These are phyloP conservation scores for Tenthredo distinguenda DNA, from an alignment of 2,888 invertebrate genomes.

Conservation along the genomic window DNA sequence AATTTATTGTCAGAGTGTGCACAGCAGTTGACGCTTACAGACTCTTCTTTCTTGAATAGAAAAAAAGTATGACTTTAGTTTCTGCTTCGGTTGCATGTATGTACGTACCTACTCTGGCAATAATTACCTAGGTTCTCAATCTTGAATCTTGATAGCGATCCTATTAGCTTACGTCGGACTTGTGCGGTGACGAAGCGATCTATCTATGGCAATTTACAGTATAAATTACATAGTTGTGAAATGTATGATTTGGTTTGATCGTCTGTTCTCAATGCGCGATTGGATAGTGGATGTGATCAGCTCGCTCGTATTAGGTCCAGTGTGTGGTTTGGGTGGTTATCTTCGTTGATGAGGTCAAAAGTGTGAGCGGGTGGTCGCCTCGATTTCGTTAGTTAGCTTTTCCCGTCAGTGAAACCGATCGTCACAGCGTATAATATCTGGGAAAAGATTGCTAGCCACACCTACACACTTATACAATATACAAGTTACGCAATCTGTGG, in stretches of 20 bases:
- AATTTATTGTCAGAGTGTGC: neutral
- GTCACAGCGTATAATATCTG: too few relatives aligned
- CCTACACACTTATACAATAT: neutral
- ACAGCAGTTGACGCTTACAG: neutral
- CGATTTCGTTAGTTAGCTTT: too few relatives aligned
- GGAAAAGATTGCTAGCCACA: too few relatives aligned
- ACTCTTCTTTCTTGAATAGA: neutral
- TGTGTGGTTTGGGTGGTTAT: too few relatives aligned
- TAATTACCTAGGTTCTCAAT: neutral
- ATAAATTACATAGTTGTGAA: neutral
- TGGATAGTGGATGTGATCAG: too few relatives aligned
- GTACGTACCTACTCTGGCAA: neutral
- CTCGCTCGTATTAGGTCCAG: too few relatives aligned
- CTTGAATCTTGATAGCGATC: neutral
- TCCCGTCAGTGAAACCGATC: too few relatives aligned
- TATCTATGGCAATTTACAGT: neutral
- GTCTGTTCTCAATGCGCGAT: too few relatives aligned
- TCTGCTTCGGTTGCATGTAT: neutral
- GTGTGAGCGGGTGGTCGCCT: too few relatives aligned
- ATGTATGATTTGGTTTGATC: neutral
- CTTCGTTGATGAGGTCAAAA: too few relatives aligned
- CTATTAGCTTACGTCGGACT: neutral
- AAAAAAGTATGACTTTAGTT: neutral
- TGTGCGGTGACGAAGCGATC: neutral
- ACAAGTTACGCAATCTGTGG: constrained; percentile 1